phyloP scores from a whole-genome alignment of 2,113 vertebrate genomes.

The Todiramphus saurophagus region DNA sequence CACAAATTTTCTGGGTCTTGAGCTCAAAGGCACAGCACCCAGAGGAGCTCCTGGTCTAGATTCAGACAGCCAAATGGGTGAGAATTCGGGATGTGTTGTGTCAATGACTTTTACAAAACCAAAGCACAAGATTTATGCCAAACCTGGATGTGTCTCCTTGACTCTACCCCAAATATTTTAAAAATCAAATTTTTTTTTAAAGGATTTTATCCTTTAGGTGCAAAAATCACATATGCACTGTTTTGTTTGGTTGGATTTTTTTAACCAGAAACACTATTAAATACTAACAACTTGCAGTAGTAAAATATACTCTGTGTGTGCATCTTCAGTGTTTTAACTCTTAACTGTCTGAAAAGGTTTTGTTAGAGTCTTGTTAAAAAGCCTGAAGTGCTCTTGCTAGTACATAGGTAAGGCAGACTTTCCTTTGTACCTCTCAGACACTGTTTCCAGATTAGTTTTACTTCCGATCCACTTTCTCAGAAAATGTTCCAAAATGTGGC shows the following conservation, averaged over 20 bases:
- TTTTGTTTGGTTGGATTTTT: neutral
- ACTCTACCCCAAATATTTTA: neutral
- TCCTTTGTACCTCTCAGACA: neutral
- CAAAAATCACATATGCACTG: accelerated
- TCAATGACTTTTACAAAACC: neutral
- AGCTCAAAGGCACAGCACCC: neutral
- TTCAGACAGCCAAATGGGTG: neutral
- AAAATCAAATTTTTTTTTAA: accelerated
- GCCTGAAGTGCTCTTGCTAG: neutral
- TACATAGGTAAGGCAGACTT: neutral
- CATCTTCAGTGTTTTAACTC: neutral
- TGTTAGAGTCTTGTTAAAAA: neutral
- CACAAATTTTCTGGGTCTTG: neutral
- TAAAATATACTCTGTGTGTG: neutral
- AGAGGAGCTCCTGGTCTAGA: neutral
- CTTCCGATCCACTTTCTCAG: neutral
- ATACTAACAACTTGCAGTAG: neutral
- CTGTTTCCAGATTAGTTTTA: neutral
- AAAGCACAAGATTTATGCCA: neutral
- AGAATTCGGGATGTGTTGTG: neutral
- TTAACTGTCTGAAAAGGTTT: neutral
- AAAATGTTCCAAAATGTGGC: neutral
- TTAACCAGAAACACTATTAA: neutral
- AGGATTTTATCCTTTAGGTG: neutral
- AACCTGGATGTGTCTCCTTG: neutral